phyloP scores from a whole-genome alignment of 2,888 invertebrate species.

The Drosophila paracracens region DNA sequence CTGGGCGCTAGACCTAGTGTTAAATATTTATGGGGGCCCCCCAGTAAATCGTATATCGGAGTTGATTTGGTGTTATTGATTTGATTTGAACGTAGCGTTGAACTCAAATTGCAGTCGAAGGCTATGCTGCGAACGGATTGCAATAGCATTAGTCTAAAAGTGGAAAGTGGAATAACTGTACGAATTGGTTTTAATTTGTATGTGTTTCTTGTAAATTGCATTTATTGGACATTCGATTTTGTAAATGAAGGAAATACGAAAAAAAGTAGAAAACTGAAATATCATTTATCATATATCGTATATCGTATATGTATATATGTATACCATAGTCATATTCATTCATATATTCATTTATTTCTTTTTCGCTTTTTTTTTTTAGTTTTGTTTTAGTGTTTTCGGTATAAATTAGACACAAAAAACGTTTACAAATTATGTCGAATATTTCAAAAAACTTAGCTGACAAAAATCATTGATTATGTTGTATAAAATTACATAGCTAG shows the following conservation, averaged over 20 bases:
- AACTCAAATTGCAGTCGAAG: conserved; percentile 49
- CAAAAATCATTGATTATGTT: conserved; percentile 49
- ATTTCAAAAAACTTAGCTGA: conserved; percentile 51
- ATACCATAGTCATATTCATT: conserved; percentile 8
- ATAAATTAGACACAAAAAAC: conserved; percentile 69
- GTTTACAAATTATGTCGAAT: conserved; percentile 62
- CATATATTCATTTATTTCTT: conserved; percentile 22
- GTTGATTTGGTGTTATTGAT: conserved; percentile 11
- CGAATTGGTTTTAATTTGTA: conserved; percentile 8
- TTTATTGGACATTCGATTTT: conserved; percentile 8
- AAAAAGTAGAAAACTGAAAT: conserved; percentile 3
- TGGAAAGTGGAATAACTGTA: conserved; percentile 14
- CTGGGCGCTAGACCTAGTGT: conserved; percentile 28
- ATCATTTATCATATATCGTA: neutral
- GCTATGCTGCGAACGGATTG: conserved; percentile 30
- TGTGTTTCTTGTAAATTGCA: neutral
- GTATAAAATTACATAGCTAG: conserved; percentile 73
- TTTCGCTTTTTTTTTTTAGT: conserved; percentile 26
- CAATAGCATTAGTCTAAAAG: conserved; percentile 18
- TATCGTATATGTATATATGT: conserved; percentile 6
- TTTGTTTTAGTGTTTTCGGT: conserved; percentile 43
- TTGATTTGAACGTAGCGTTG: conserved; percentile 42
- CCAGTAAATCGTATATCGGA: conserved; percentile 17
- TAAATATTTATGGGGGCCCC: conserved; percentile 56
- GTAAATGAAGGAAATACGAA: conserved; percentile 6